Percentiles rank a stretch among this genome's conserved stretches.
Evolutionary conservation across 2,888 invertebrate genomes (phyloP).

Genomic region (Fissipunctia ypsillon): DNA sequence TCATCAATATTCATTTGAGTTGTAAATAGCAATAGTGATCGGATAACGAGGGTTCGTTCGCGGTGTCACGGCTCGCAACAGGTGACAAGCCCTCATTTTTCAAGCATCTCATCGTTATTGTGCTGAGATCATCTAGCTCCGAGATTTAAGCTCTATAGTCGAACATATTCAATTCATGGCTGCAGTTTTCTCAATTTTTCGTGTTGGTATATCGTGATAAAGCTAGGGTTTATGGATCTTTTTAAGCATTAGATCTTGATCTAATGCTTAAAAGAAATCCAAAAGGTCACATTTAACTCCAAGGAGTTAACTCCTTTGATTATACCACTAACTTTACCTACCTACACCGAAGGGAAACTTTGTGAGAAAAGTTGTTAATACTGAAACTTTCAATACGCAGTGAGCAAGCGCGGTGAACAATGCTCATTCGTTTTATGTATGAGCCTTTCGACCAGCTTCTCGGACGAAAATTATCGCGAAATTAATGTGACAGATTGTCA

Average conservation of each 20-base stretch:
- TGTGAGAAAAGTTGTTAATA: background rate
- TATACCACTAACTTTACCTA: background rate
- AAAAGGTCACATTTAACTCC: too few relatives aligned
- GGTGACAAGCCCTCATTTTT: constrained; percentile 75
- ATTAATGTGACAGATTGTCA: background rate
- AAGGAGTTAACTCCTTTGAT: too few relatives aligned
- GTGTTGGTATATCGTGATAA: too few relatives aligned
- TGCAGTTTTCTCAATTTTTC: constrained; percentile 7
- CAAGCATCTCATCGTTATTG: constrained; percentile 63
- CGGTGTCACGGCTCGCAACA: constrained; percentile 70
- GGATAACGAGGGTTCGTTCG: constrained; percentile 60
- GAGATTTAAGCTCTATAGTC: constrained; percentile 6
- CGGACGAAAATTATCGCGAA: background rate
- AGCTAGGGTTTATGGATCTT: background rate
- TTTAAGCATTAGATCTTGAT: too few relatives aligned
- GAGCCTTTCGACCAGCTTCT: background rate
- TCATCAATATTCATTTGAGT: constrained; percentile 73
- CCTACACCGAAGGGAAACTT: background rate
- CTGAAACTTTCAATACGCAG: background rate
- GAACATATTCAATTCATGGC: background rate
- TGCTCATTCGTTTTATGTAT: background rate
- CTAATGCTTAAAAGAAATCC: too few relatives aligned
- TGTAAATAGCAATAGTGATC: constrained; percentile 65
- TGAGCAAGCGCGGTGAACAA: too few relatives aligned
- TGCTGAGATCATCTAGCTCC: constrained; percentile 28